A percentile compares a stretch with the other conserved stretches of the same genome.
These are phyloP conservation scores for Marcusenius ussheri DNA, from an alignment of 2,113 vertebrate species.

Conservation along the genomic window DNA sequence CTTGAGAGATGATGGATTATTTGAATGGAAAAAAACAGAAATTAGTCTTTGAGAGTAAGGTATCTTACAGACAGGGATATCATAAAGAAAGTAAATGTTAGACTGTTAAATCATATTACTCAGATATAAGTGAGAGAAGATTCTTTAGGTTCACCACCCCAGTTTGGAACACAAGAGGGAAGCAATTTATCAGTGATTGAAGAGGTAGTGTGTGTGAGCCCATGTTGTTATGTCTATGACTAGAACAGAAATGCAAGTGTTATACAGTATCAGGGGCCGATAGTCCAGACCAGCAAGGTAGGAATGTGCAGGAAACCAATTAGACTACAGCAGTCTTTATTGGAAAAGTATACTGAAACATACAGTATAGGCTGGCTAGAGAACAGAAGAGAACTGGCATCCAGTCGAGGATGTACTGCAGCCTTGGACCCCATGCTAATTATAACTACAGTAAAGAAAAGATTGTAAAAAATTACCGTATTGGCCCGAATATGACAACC, in stretches of 20 bases:
- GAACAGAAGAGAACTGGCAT: not conserved
- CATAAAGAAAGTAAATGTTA: no score
- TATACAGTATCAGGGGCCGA: not conserved
- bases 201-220: not conserved
- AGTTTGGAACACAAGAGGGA: not conserved
- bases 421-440: not conserved
- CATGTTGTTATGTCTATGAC: not conserved
- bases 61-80: no score
- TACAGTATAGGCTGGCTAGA: no score
- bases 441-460: no score
- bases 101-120: no score
- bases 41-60: no score
- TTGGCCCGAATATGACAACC: no score
- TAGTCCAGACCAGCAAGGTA: not conserved
- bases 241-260: not conserved
- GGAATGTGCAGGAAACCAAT: not conserved
- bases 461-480: no score
- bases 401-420: not conserved
- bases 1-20: no score
- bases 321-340: no score
- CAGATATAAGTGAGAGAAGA: not conserved
- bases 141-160: not conserved
- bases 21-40: not conserved
- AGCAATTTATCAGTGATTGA: not conserved
- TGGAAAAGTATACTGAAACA: no score